These are phyloP conservation scores for Cynodonichthys magdalenae DNA, from an alignment of 2,797 vertebrate species.

Conservation along the genomic window DNA sequence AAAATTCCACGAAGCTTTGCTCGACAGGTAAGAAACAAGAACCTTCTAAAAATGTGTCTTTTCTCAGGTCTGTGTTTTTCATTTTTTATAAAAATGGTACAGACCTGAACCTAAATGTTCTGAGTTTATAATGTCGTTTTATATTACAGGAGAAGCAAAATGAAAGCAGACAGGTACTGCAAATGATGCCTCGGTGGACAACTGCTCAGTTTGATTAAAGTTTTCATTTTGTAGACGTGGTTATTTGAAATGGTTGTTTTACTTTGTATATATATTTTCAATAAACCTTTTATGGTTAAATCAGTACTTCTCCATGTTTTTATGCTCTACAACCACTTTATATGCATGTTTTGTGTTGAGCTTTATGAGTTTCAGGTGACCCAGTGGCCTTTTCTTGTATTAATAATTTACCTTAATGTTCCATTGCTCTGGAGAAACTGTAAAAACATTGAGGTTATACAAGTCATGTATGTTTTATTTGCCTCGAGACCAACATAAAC, in stretches of 20 bases:
- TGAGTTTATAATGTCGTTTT: slow-evolving; percentile 5
- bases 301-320: background rate
- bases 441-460: background rate
- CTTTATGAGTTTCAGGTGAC: slow-evolving; percentile 4
- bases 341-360: background rate
- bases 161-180: slow-evolving; percentile 98
- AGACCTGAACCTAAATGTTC: background rate
- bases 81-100: background rate
- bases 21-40: slow-evolving; percentile 86
- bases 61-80: background rate
- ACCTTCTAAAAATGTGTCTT: background rate
- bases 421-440: background rate
- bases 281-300: slow-evolving; percentile 52
- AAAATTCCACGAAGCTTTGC: slow-evolving; percentile 91
- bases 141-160: slow-evolving; percentile 89
- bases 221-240: slow-evolving; percentile 26
- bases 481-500: background rate
- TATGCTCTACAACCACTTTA: background rate
- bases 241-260: slow-evolving; percentile 3
- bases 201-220: slow-evolving; percentile 19
- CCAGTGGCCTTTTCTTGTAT: background rate
- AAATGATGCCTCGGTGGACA: slow-evolving; percentile 81
- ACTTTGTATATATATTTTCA: slow-evolving; percentile 22
- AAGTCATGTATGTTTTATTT: background rate
- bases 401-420: slow-evolving; percentile 25